Evolutionary conservation across 2,888 invertebrate species (phyloP), one percentile per base, ranked within the genome.

Genomic region (Ferrisia virgata): DNA sequence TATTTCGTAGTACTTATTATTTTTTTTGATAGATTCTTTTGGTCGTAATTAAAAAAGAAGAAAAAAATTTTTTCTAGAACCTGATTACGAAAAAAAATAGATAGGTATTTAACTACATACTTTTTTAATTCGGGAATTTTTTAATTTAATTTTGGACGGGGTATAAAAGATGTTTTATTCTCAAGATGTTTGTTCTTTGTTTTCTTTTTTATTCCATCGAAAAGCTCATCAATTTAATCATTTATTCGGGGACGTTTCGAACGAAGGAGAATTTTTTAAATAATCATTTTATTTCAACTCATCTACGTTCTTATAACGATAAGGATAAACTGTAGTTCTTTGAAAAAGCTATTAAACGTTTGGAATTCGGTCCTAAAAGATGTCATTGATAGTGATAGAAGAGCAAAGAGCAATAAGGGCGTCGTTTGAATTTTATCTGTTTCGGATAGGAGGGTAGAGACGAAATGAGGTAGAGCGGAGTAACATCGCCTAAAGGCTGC

Each of bases 321-420:
- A 76, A 83, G 76, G 72, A 83, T 83, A 76, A 83, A 83, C 39
- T 76, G 83, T 43, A 72, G 39, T 82, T 72, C 72, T 83, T 72
- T 83, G 83, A 83, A 83, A 83, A 83, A 83, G 83, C 83, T 83
- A 83, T 83, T 83, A 83, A 83, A 83, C 47, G 83, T 83, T 83
- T 72, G 83, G 43, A 83, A 83, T 83, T 83, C 76, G 40, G 76
- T 76, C 72, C 76, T 72, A 43, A 83, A 83, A 83, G 83, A 72
- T 83, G 83, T 83, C 83, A 83, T 83, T 83, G 83, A 83, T 83
- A 76, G 83, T 83, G 83, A 83, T 83, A 83, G 83, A 83, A 83
- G 83, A 83, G 83, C 76, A 83, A 76, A 83, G 83, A 83, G 83
- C 83, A 83, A 83, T 83, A 83, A 83, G 83, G 83, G 83, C 72